These are phyloP conservation scores for Prionailurus bengalensis DNA, from an alignment of 2,113 vertebrate species.

Conservation along the genomic window DNA sequence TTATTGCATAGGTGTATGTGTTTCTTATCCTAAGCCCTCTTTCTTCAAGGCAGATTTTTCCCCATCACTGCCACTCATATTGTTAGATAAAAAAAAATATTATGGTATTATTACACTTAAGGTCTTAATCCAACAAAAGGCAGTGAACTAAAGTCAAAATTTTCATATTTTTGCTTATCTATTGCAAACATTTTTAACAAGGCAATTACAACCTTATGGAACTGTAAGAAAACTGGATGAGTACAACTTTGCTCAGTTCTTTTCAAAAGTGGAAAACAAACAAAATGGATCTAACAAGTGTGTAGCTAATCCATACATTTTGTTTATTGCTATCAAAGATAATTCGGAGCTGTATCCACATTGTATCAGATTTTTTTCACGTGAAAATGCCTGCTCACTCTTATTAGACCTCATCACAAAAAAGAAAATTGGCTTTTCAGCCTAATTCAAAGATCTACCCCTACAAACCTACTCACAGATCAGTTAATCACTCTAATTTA, in stretches of 20 bases:
- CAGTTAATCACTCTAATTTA: not conserved
- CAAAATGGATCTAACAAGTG: not conserved
- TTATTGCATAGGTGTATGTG: not conserved
- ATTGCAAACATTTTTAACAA: not conserved
- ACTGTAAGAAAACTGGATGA: not conserved
- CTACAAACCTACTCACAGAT: not conserved
- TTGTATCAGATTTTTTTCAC: not conserved
- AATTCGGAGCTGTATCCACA: not conserved
- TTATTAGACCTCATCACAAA: not conserved
- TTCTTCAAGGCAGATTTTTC: slow-evolving; percentile 39
- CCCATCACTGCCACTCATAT: not conserved
- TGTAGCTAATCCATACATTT: not conserved
- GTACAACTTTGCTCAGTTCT: not conserved
- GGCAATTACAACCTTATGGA: not conserved
- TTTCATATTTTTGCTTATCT: not conserved
- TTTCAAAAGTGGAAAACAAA: slow-evolving; percentile 42
- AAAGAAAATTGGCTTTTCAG: not conserved
- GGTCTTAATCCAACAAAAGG: slow-evolving; percentile 40
- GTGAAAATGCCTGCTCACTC: not conserved
- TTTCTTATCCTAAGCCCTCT: not conserved
- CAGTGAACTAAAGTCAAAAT: not conserved
- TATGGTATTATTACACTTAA: not conserved
- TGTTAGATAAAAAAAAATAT: slow-evolving; percentile 19
- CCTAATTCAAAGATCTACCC: not conserved
- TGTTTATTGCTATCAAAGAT: not conserved